A percentile compares a stretch with the other conserved stretches of the same genome.
phyloP scores from a whole-genome alignment of 2,888 invertebrate species.

The Hypomecis punctinalis region DNA sequence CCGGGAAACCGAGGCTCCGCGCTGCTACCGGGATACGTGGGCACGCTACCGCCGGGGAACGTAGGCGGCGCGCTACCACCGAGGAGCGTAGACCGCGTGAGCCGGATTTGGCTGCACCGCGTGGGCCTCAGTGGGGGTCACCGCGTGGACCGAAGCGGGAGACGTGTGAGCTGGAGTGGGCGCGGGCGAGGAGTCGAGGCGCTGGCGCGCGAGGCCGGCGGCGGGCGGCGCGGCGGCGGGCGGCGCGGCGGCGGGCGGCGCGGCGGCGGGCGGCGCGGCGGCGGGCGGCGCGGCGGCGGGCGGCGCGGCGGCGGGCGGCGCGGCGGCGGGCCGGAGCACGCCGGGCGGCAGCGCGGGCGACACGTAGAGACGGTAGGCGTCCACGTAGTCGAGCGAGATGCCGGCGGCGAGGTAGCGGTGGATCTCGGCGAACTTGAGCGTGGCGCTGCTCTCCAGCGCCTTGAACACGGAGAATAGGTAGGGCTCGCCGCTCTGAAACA shows the following conservation, averaged over 20 bases:
- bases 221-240: too few species aligned
- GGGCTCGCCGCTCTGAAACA: conserved; percentile 70
- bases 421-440: conserved; percentile 75
- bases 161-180: neutral
- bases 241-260: too few species aligned
- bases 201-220: conserved; percentile 20
- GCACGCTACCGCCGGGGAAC: too few species aligned
- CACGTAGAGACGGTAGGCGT: conserved; percentile 73
- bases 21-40: too few species aligned
- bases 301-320: conserved; percentile 6
- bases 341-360: conserved; percentile 50
- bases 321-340: conserved; percentile 16
- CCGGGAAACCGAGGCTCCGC: too few species aligned
- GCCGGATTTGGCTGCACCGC: neutral
- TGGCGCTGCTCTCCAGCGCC: conserved; percentile 79
- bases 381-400: conserved; percentile 73
- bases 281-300: too few species aligned
- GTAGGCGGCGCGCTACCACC: too few species aligned
- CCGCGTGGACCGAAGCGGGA: neutral
- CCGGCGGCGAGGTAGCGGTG: conserved; percentile 71
- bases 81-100: neutral
- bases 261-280: too few species aligned
- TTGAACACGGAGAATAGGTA: conserved; percentile 82
- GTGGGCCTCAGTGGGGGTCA: conserved; percentile 2
- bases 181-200: conserved; percentile 9